phyloP scores from a whole-genome alignment of 2,113 vertebrate species.

The Etheostoma spectabile region DNA sequence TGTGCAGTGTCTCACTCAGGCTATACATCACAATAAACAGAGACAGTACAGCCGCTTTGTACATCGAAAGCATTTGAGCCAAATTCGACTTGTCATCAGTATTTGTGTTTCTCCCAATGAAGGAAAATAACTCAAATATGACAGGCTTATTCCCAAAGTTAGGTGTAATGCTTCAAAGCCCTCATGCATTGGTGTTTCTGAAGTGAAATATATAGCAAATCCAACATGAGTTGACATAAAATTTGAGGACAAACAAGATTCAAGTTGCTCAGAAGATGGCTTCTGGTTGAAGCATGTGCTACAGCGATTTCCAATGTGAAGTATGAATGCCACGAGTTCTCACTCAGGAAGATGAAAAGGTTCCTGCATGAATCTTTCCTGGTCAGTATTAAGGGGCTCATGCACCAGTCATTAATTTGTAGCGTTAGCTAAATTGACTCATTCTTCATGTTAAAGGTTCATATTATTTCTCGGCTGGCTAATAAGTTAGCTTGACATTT shows the following conservation, averaged over 20 bases:
- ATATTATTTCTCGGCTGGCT: constrained; percentile 58
- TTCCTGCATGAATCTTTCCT: constrained; percentile 22
- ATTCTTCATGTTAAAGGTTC: constrained; percentile 66
- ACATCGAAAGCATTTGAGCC: not conserved
- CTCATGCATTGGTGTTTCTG: not conserved
- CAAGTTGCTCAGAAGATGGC: not conserved
- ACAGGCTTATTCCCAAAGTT: constrained; percentile 5
- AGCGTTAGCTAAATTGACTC: constrained; percentile 49
- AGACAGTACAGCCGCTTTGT: not conserved
- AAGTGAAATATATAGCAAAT: constrained; percentile 15
- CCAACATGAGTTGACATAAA: not conserved
- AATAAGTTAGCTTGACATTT: constrained; percentile 69
- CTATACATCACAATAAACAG: constrained; percentile 8
- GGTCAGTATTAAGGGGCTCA: not conserved
- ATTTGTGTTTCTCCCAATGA: constrained; percentile 8
- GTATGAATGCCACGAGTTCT: too few relatives aligned
- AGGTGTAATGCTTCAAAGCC: not conserved
- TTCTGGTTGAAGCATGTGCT: not conserved
- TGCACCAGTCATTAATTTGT: constrained; percentile 39
- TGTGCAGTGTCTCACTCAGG: not conserved
- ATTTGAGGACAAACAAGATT: not conserved
- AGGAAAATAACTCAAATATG: constrained; percentile 10
- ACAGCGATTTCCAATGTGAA: not conserved
- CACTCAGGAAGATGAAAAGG: not conserved
- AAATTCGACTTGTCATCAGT: constrained; percentile 12